Evolutionary conservation across 2,797 vertebrate species (phyloP).

Genomic region (Myotis myotis): DNA sequence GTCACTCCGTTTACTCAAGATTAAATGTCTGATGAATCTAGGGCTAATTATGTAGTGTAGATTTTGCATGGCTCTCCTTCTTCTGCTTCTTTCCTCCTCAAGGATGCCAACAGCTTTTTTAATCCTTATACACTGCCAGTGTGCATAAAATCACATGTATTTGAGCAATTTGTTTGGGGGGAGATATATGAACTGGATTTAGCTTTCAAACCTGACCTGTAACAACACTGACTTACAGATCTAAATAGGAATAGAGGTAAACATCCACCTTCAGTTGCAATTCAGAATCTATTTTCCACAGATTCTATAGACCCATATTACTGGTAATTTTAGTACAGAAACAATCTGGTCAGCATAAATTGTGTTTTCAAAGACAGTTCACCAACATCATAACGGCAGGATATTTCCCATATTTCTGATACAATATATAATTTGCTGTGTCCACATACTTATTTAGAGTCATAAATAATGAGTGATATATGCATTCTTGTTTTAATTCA

Average conservation of each 20-base stretch:
- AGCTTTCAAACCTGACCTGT: conserved; percentile 21
- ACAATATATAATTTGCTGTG: background rate
- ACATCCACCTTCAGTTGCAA: conserved; percentile 5
- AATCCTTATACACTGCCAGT: background rate
- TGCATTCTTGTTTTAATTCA: background rate
- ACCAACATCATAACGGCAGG: background rate
- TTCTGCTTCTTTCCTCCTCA: background rate
- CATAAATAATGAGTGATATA: background rate
- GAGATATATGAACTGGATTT: conserved; percentile 12
- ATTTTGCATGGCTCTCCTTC: background rate
- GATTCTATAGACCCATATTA: background rate
- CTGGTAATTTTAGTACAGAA: conserved; percentile 39
- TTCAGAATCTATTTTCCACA: conserved; percentile 39
- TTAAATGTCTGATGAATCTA: background rate
- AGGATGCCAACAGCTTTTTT: background rate
- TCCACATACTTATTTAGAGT: background rate
- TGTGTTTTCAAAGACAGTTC: conserved; percentile 4
- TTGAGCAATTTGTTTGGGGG: background rate
- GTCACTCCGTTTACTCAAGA: background rate
- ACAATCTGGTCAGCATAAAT: conserved; percentile 10
- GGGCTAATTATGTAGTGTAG: background rate
- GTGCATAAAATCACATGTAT: background rate
- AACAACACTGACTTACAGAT: background rate
- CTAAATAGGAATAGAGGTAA: background rate
- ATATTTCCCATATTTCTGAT: background rate